Evolutionary conservation across 2,888 invertebrate species (phyloP).

Genomic region (Salticus scenicus): DNA sequence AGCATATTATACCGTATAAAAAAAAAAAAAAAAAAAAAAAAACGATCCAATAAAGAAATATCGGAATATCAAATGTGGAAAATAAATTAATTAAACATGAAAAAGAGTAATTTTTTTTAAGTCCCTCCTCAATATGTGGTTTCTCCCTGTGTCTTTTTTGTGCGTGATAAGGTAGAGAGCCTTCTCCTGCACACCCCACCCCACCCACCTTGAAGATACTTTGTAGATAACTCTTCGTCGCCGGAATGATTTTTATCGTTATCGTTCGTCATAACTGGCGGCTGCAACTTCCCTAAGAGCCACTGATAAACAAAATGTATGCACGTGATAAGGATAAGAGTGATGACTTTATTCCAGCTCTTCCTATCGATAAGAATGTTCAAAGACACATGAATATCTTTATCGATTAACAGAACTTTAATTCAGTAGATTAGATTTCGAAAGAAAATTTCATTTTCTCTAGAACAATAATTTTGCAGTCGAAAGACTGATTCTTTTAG

Average conservation of each 20-base stretch:
- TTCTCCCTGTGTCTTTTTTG: constrained; percentile 10
- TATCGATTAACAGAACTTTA: constrained; percentile 37
- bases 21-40: too few relatives aligned
- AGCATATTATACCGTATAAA: too few relatives aligned
- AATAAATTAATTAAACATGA: too few relatives aligned
- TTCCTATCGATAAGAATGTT: constrained; percentile 11
- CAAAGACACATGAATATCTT: constrained; percentile 29
- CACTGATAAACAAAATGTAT: constrained; percentile 57
- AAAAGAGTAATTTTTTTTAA: background rate
- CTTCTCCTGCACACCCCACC: too few relatives aligned
- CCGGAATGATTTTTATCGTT: constrained; percentile 30
- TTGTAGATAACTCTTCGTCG: constrained; percentile 43
- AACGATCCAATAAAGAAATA: too few relatives aligned
- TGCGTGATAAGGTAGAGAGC: constrained; percentile 24
- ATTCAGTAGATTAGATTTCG: constrained; percentile 35
- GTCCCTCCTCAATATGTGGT: constrained; percentile 3
- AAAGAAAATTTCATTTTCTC: background rate
- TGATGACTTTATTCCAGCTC: constrained; percentile 41
- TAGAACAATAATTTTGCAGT: background rate
- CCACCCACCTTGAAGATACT: constrained; percentile 8
- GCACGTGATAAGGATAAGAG: constrained; percentile 46
- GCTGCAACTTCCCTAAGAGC: constrained; percentile 23
- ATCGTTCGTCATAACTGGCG: constrained; percentile 41
- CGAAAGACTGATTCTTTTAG: too few relatives aligned
- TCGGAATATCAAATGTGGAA: too few relatives aligned